Conservation (phyloP, 2,888 invertebrate species). For the Hydroisotoma schaefferi region DNA sequence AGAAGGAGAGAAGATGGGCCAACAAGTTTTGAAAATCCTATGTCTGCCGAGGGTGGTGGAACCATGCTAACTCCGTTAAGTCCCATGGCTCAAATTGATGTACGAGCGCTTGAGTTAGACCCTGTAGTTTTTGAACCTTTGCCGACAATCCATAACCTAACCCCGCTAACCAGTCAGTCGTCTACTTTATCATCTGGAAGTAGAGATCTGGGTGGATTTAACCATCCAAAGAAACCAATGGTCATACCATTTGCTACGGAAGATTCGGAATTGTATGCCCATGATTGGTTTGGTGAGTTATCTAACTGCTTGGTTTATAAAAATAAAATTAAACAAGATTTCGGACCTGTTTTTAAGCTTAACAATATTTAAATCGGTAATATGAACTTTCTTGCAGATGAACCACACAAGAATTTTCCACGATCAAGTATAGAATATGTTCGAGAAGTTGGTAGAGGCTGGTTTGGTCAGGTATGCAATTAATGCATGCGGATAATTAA, state of each 20-base stretch:
- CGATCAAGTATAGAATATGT: constrained; percentile 74
- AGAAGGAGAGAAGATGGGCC: constrained; percentile 21
- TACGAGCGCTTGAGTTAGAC: constrained; percentile 44
- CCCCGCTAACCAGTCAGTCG: constrained; percentile 27
- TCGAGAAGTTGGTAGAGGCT: constrained; percentile 74
- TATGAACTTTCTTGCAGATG: constrained; percentile 52
- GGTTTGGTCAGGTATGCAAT: constrained; percentile 70
- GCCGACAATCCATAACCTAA: constrained; percentile 42
- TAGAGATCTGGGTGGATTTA: neutral
- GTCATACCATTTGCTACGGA: constrained; percentile 37
- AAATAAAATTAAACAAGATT: too few species aligned
- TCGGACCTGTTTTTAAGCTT: too few species aligned
- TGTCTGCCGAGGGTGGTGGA: constrained; percentile 24
- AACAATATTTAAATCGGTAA: too few species aligned
- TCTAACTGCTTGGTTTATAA: too few species aligned
- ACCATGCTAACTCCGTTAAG: constrained; percentile 39
- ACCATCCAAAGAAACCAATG: constrained; percentile 7
- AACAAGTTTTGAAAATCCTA: constrained; percentile 43
- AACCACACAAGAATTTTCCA: constrained; percentile 63
- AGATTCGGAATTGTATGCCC: constrained; percentile 43
- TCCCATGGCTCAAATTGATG: constrained; percentile 47
- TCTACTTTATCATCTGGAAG: neutral
- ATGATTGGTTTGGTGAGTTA: constrained; percentile 48
- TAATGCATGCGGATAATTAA: too few species aligned
- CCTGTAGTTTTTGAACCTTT: constrained; percentile 48